A percentile compares a stretch with the other conserved stretches of the same genome.
These are phyloP conservation scores for Neotoxoptera formosana DNA, from an alignment of 1,140 invertebrate genomes.

Conservation along the genomic window DNA sequence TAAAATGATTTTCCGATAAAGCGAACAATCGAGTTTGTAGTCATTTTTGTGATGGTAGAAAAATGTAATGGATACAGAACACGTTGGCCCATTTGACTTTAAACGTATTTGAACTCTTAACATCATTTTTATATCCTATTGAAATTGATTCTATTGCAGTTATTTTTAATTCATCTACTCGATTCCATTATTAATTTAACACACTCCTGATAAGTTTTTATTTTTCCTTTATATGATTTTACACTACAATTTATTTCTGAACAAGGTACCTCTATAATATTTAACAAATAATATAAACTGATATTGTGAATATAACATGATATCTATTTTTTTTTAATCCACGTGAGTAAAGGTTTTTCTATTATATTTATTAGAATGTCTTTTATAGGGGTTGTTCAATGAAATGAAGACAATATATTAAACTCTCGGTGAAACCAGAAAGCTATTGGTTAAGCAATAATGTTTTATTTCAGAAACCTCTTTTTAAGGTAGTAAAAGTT, in stretches of 20 bases:
- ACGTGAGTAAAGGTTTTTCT: not conserved
- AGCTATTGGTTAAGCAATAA: not conserved
- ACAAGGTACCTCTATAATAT: not conserved
- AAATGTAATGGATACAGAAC: conserved; percentile 9
- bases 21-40: conserved; percentile 47
- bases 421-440: not conserved
- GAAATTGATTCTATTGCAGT: not conserved
- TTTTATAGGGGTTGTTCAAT: not conserved
- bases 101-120: not conserved
- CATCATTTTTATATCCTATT: not conserved
- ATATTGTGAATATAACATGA: not conserved
- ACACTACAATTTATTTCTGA: not conserved
- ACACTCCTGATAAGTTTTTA: not conserved
- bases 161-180: not conserved
- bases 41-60: conserved; percentile 34
- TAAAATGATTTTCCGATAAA: conserved; percentile 55
- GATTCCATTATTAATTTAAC: not conserved
- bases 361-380: not conserved
- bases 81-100: not conserved
- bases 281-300: not conserved
- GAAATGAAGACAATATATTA: conserved; percentile 16
- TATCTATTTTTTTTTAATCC: not conserved
- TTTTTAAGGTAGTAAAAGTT: not conserved
- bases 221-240: not conserved
- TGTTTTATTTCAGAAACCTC: not conserved